phyloP scores from a whole-genome alignment of 2,888 invertebrate genomes.

The Nematopogon swammerdamellus region DNA sequence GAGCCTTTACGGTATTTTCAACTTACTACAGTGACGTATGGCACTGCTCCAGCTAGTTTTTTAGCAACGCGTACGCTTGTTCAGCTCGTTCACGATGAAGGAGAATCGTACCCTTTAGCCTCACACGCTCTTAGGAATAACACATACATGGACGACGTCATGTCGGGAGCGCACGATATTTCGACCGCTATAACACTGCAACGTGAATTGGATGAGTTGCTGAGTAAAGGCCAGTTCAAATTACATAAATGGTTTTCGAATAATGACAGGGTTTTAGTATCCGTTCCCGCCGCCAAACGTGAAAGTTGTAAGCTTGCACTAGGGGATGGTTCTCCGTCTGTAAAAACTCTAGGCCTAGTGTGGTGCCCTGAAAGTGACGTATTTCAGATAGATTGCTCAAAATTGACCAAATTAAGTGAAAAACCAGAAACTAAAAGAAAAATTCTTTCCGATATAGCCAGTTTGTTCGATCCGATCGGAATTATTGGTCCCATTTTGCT shows the following conservation, averaged over 20 bases:
- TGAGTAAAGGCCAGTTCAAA: conserved; percentile 11
- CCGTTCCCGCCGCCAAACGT: conserved; percentile 6
- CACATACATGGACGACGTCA: conserved; percentile 14
- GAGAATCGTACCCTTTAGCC: conserved; percentile 4
- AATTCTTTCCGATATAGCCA: conserved; percentile 12
- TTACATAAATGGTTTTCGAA: conserved; percentile 9
- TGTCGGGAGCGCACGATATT: conserved; percentile 8
- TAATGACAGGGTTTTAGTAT: conserved; percentile 11
- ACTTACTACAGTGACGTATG: background rate
- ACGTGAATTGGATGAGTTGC: conserved; percentile 1
- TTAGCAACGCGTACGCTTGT: conserved; percentile 11
- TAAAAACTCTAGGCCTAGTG: background rate
- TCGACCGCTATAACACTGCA: conserved; percentile 4
- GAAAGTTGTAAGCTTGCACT: background rate
- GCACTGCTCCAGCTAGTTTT: conserved; percentile 9
- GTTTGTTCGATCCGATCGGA: conserved; percentile 14
- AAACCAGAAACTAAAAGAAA: conserved; percentile 7
- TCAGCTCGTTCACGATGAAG: conserved; percentile 11
- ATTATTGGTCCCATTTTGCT: conserved; percentile 9
- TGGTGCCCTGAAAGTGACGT: background rate
- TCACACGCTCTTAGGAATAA: conserved; percentile 6
- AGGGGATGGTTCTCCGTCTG: background rate
- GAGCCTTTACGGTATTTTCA: conserved; percentile 5
- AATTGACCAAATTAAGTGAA: no score
- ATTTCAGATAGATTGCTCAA: background rate